Conservation (phyloP, 2,113 vertebrate genomes). For the Sphyrna mokarran region DNA sequence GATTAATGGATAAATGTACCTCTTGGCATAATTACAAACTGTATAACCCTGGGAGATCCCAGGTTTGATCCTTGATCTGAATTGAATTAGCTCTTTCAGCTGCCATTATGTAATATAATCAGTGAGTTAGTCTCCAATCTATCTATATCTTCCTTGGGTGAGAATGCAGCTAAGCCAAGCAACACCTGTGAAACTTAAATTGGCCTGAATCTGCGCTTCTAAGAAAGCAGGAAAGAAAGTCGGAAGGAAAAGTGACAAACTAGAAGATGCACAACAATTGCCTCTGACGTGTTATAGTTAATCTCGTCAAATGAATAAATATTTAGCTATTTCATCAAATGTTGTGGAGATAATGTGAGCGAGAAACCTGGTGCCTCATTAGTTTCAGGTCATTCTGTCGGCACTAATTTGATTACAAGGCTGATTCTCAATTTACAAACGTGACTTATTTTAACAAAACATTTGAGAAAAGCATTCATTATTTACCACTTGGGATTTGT, state of each 20-base stretch:
- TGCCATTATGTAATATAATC: background rate
- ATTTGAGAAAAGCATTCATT: conserved; percentile 24
- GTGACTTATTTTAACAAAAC: conserved; percentile 28
- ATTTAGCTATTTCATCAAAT: conserved; percentile 32
- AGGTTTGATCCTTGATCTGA: background rate
- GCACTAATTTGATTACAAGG: conserved; percentile 28
- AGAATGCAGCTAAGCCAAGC: background rate
- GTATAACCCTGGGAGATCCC: background rate
- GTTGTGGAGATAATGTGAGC: background rate
- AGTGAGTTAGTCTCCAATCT: background rate
- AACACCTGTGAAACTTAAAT: background rate
- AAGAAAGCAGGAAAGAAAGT: background rate
- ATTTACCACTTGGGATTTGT: conserved; percentile 19
- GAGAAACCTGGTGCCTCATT: conserved; percentile 15
- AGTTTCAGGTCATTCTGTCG: conserved; percentile 26
- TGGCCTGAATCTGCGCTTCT: background rate
- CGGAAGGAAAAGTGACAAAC: background rate
- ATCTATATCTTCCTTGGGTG: background rate
- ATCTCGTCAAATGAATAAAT: conserved; percentile 31
- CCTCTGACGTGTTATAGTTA: background rate
- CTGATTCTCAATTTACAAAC: conserved; percentile 31
- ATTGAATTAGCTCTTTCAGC: background rate
- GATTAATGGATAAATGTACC: background rate
- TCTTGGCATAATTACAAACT: background rate
- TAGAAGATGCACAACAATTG: background rate